These are phyloP conservation scores for Coleophora flavipennella DNA, from an alignment of 2,888 invertebrate genomes.

Conservation along the genomic window DNA sequence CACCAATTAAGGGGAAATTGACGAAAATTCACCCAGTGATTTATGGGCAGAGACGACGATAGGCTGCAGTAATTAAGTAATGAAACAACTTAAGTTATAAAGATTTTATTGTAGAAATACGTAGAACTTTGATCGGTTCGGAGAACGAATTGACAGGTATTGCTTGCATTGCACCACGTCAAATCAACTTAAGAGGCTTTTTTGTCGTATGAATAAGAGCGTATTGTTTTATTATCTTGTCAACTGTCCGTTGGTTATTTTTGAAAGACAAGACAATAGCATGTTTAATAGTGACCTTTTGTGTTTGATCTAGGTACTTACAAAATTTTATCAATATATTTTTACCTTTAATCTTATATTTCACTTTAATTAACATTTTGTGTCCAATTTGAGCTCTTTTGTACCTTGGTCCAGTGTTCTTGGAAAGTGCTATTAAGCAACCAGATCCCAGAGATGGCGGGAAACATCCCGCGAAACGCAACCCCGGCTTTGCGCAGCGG, in stretches of 20 bases:
- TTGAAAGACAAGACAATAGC: not conserved
- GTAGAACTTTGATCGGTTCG: too few relatives aligned
- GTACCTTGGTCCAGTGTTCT: too few relatives aligned
- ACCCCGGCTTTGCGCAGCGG: not conserved
- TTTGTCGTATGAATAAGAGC: too few relatives aligned
- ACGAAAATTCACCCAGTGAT: conserved; percentile 45
- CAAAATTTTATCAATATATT: too few relatives aligned
- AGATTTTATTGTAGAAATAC: conserved; percentile 2
- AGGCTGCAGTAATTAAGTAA: conserved; percentile 39
- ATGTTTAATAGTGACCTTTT: not conserved
- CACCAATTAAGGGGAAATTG: conserved; percentile 57
- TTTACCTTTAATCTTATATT: too few relatives aligned
- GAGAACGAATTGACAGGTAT: too few relatives aligned
- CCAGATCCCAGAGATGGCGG: conserved; percentile 33
- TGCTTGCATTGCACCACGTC: too few relatives aligned
- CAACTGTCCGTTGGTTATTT: not conserved
- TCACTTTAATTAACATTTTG: too few relatives aligned
- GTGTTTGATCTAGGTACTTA: not conserved
- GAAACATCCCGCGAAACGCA: conserved; percentile 18
- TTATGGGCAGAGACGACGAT: conserved; percentile 40
- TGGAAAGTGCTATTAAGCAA: too few relatives aligned
- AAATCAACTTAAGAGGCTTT: too few relatives aligned
- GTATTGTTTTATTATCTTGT: conserved; percentile 1
- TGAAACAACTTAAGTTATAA: conserved; percentile 8
- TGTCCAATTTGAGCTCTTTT: too few relatives aligned